Evolutionary conservation across 2,113 vertebrate species (phyloP), one percentile per base, ranked within the genome.

Genomic region (Axis porcinus): DNA sequence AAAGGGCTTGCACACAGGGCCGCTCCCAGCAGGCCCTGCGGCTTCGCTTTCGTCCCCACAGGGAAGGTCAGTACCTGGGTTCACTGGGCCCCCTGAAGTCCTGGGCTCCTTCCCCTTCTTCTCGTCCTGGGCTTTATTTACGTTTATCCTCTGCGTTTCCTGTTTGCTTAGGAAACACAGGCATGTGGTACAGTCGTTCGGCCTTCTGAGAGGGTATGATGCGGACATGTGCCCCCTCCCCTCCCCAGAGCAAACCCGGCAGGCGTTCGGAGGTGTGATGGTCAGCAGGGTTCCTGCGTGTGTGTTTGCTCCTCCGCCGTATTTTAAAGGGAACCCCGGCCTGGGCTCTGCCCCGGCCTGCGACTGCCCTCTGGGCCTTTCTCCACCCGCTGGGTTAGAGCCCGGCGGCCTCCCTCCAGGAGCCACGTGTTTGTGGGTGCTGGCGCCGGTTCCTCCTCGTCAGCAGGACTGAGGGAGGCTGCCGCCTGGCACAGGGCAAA

Each of bases 371-470:
- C 52, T 79, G 36, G 43, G 54, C 93, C 95, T 86, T 62, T 28
- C 13, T 40, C 79, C 52, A 1, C 70, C 86, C 74, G 1, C 92
- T 74, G 2, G 13, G 40, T 28, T 1, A 12, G 86, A n/a, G 47
- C 33, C 23, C 83, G 64, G 19, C 47, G 9, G 23, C 88, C 82
- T 62, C 58, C 86, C 93, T 95, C 86, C 67, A 45, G 95, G 91
- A 91, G 86, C 78, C 67, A 33, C 28, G 27, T 91, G 79, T 94
- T 83, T 97, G 96, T 58, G 76, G 91, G 55, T 0, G n/a, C 95
- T 97, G 98, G 95, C 97, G 94, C 94, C 94, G 91, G 95, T 94
- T 70, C 87, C 45, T 83, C 74, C 84, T 81, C 4, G 19, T 98
- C 95, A 97, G 96, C 97, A 91, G 95, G 83, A 11, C 57, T 27